Evolutionary conservation across 2,797 vertebrate species (phyloP), one percentile per base, ranked within the genome.

Genomic region (Sebastiscus tertius): DNA sequence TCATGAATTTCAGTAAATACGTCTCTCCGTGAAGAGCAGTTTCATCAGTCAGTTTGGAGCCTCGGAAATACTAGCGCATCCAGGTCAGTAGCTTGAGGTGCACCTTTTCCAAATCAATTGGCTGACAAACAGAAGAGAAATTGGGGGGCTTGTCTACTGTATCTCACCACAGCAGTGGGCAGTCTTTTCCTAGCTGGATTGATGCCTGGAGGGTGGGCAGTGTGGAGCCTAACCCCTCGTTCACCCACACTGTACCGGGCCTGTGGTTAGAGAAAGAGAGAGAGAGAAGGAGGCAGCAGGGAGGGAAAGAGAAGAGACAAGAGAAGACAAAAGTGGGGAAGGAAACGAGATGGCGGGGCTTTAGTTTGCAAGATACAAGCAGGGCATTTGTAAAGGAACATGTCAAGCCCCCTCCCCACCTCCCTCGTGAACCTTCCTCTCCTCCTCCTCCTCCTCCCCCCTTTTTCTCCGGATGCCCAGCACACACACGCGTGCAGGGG

Each of bases 161-260:
- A 80, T 95, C 96, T 96, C 95, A 96, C 96, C 96, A 96, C 93
- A 88, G 95, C 90, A 93, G 94, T 95, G 95, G 96, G 93, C 93
- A 96, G 95, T 95, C 96, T 96, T 96, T 96, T 96, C 94, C 95
- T 95, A 95, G 94, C 90, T 91, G 95, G 94, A 94, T 89, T 94
- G 94, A 94, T 91, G 94, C 92, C 95, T 93, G 93, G 90, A 85
- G 91, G 92, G 88, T 88, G 93, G 87, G 94, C 93, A 90, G 94
- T 88, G 93, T 94, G 95, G 85, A 96, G 95, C 87, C 95, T 95
- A 94, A 96, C 94, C 76, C 92, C 94, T 90, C 95, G 93, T 89
- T 95, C 95, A 92, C 92, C 94, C 90, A 94, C 94, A 94, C 92
- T 93, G 95, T 95, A 95, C 93, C 94, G 95, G 94, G 92, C 95